Base-by-base conservation (phyloP, 2,888 invertebrate genomes). In the Drosophila seclusa region DNA sequence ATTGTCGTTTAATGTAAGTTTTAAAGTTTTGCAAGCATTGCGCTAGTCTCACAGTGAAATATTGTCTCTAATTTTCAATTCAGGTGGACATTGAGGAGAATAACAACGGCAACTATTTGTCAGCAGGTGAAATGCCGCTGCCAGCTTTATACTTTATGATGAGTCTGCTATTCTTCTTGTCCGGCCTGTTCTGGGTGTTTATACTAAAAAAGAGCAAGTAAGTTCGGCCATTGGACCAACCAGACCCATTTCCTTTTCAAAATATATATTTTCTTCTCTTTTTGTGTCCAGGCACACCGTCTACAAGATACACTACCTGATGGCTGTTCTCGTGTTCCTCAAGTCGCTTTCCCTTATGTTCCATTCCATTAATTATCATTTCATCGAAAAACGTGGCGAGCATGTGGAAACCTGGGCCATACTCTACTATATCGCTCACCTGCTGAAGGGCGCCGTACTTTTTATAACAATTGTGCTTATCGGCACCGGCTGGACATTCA, bases 401-500 rank as follows among this genome's bases (percentile, higher is more conserved):
- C 99, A 99, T 91, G 96, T 98, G 6, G 98, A 99, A 31, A 97
- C 99, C 0, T 99, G 99, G 99, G 99, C 99, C 0, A 97, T 99
- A 83, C 94, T 99, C 2, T 99, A 97, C 92, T 99, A 99, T 91
- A 97, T 99, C 61, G 98, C 98, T n/a, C 99, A 99, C 94, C 94
- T 99, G 96, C 94, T 98, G 67, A 97, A 98, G 93, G 98, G 98
- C 16, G 97, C 98, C 0, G 96, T 99, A 52, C 94, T 99, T 59
- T 99, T 99, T 91, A 98, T 99, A 69, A 99, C 99, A 0, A 97
- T 99, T 80, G 97, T 99, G 16, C 94, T 99, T 16, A 98, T 99
- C 81, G 99, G 99, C 54, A 99, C 99, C 8, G 99, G 99, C 0
- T 99, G 99, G 98, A 98, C 99, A 45, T 99, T 99, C 92, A 98